Evolutionary conservation across 2,113 vertebrate genomes (phyloP), one percentile per base, ranked within the genome.

Genomic region (Vulpes vulpes): DNA sequence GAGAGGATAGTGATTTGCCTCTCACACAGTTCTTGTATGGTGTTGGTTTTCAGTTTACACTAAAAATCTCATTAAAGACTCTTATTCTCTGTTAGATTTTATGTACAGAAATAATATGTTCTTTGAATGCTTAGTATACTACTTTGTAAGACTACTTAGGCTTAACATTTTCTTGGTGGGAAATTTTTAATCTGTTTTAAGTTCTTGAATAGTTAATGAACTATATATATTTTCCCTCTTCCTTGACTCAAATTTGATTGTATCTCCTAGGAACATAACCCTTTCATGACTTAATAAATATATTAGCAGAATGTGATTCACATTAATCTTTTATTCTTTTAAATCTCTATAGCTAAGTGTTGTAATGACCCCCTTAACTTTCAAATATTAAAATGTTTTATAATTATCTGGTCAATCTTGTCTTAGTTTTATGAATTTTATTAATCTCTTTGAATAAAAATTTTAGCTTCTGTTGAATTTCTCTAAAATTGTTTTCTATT

Each of bases 371-470:
- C 1, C 10, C 60, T 89, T 89, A 67, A 76, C 51, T 78, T 79
- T 30, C 55, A 51, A 82, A 71, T 51, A 27, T 69, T 92, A 10
- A 55, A 74, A 67, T 35, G 5, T 32, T 85, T 81, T 57, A 53
- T 4, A 81, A 32, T 43, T 91, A 69, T 94, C 51, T 94, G 22
- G 12, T 81, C n/a, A 76, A 85, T 91, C 49, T 60, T 62, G 5
- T 49, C 49, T 97, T 53, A 82, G 38, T 82, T 87, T 94, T 74
- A 49, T 62, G 23, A 91, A 62, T 76, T 82, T 80, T 49, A 86
- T 78, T 74, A 82, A 69, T 73, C 57, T 71, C 81, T 51, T 59
- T 60, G 27, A 81, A 85, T 10, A 90, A 38, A 32, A 84, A 73
- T 76, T 5, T 94, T 96, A 84, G 17, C 3, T 81, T 59, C 81